Base-by-base conservation (phyloP, 2,888 invertebrate genomes). In the Caenorhabditis panamensis region DNA sequence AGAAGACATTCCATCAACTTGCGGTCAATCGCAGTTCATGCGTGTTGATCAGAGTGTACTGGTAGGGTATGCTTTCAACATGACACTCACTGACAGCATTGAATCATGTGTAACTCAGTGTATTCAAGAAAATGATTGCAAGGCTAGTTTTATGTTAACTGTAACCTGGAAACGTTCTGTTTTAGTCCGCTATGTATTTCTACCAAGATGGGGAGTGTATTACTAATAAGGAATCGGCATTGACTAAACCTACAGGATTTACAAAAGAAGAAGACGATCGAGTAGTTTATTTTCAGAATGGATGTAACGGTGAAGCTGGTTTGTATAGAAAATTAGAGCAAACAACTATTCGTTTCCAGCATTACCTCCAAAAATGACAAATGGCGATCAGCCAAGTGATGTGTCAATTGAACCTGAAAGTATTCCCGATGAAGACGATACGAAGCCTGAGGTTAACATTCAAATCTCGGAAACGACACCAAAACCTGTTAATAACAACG, bases 131-230 rank as follows among this genome's bases (percentile, higher is more conserved):
- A 51, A 58, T 22, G 85, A 82, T 13, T 90, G 90, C 87, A 88
- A 88, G 72, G 89, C 87, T 49, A 11, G 41, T 6, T 6, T 41
- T 41, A n/a, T n/a, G n/a, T n/a, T n/a, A n/a, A n/a, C n/a, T n/a
- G n/a, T n/a, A n/a, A n/a, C n/a, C n/a, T n/a, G n/a, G n/a, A n/a
- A n/a, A n/a, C n/a, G n/a, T n/a, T n/a, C 31, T 51, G 44, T 71
- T 89, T 73, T 64, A 90, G 88, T 91, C 91, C 0, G 90, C 89
- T 6, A 89, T 91, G 88, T 91, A 87, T 84, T 91, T 90, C 84
- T 88, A 90, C 67, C 89, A 91, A 69, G 90, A 89, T 66, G 90
- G 88, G 11, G 91, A 91, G 68, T 91, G 91, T 80, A 91, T 91
- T 73, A 87, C 90, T 13, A 91, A 90, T 72, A 84, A 82, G 20